Base-by-base conservation (phyloP, 2,888 invertebrate species). In the Agonum fuliginosum region DNA sequence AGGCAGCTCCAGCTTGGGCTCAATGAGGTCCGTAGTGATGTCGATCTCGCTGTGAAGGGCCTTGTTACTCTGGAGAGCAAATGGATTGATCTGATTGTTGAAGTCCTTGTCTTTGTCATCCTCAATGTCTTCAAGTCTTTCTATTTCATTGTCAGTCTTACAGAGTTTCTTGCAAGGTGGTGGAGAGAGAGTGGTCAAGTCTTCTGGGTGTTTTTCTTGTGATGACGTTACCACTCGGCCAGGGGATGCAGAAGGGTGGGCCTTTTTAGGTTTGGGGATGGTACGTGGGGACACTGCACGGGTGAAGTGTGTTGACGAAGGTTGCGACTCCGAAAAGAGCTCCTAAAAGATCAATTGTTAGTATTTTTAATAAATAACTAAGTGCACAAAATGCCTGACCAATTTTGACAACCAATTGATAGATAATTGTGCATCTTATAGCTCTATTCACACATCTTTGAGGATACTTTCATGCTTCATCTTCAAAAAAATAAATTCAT, bases 1-100 rank as follows among this genome's bases (percentile, higher is more conserved):
- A 84, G 93, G 91, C 81, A 92, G 89, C 88, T 93, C 93, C 87
- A 92, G 88, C 89, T 93, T 93, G 83, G 93, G 93, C 88, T 92
- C 88, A 80, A 88, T 80, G 27, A 81, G 78, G 43, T 81, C 80
- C 78, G 80, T 83, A 73, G 74, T 76, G 41, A 82, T 74, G 67
- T 85, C 85, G 20, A 82, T 78, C 74, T 83, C 83, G 76, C 78
- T 81, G 79, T 74, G 76, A 78, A 80, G 51, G 46, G 79, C 69
- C 80, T 77, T 80, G 34, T 84, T 84, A n/a, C 79, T 80, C 74
- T 84, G 82, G 54, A 84, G 78, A 3, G 84, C 84, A 78, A 86
- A 85, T 3, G 86, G 84, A 80, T 85, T 86, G 1, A 84, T 83
- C 30, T 81, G 80, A 24, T 62, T 51, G 12, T 77, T 77, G 5